Evolutionary conservation across 2,888 invertebrate genomes (phyloP).

Genomic region (Amblyjoppa fuscipennis): DNA sequence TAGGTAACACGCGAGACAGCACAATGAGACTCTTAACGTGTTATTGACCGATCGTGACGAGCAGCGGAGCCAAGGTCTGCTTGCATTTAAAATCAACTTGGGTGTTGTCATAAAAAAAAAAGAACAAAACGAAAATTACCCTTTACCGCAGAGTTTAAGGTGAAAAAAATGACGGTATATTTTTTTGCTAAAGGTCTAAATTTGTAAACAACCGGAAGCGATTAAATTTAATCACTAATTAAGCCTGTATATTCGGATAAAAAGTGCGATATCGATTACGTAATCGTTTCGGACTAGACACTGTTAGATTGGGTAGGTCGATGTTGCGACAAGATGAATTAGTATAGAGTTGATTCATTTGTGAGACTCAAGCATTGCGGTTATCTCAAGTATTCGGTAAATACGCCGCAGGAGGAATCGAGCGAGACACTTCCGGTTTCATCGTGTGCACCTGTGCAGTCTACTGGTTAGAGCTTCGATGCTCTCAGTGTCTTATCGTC

Average conservation of each 20-base stretch:
- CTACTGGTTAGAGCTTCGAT: neutral
- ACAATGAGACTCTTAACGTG: constrained; percentile 13
- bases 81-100: neutral
- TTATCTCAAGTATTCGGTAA: constrained; percentile 23
- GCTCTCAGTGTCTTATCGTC: constrained; percentile 17
- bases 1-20: constrained; percentile 30
- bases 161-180: neutral
- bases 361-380: neutral
- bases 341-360: constrained; percentile 5
- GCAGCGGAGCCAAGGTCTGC: neutral
- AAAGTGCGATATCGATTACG: neutral
- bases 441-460: constrained; percentile 7
- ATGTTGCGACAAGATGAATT: constrained; percentile 16
- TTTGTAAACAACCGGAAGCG: neutral
- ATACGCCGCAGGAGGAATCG: neutral
- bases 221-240: neutral
- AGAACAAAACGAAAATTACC: neutral
- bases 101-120: neutral
- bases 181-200: neutral
- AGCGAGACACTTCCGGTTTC: constrained; percentile 2
- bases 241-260: neutral
- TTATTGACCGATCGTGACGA: constrained; percentile 40
- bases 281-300: constrained; percentile 6
- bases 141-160: neutral
- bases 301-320: neutral